phyloP scores from a whole-genome alignment of 2,888 invertebrate species.

The Oxyteleia sp. region DNA sequence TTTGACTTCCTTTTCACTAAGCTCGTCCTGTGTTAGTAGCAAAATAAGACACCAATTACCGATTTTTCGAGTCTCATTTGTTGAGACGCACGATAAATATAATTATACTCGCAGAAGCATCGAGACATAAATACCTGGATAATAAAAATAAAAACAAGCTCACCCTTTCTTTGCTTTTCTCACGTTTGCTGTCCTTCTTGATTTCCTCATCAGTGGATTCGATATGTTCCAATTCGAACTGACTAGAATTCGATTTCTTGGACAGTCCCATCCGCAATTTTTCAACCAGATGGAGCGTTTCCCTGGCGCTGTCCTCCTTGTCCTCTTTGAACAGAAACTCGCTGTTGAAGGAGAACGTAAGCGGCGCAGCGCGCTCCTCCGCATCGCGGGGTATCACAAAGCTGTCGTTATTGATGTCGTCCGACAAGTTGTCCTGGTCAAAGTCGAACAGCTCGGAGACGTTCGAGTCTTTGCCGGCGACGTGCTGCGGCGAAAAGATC shows the following conservation, averaged over 20 bases:
- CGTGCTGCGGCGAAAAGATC: conserved; percentile 92
- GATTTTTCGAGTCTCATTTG: too few species aligned
- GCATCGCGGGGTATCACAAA: conserved; percentile 90
- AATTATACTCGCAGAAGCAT: too few species aligned
- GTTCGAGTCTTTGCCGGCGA: conserved; percentile 88
- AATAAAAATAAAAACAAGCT: too few species aligned
- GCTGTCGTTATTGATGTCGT: conserved; percentile 90
- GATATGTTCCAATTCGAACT: conserved; percentile 87
- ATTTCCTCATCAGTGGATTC: conserved; percentile 83
- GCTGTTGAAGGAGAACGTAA: conserved; percentile 90
- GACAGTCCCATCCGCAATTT: conserved; percentile 92
- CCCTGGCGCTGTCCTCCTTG: conserved; percentile 94
- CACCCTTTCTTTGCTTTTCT: conserved; percentile 64
- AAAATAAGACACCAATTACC: conserved; percentile 11
- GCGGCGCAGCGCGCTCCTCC: conserved; percentile 89
- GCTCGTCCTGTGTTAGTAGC: conserved; percentile 32
- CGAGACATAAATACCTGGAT: too few species aligned
- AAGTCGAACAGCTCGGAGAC: conserved; percentile 90
- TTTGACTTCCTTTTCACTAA: conserved; percentile 67
- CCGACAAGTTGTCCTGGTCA: conserved; percentile 89
- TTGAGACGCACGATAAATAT: too few species aligned
- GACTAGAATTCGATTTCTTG: conserved; percentile 90
- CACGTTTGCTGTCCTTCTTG: conserved; percentile 79
- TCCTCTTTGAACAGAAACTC: conserved; percentile 92
- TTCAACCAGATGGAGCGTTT: conserved; percentile 94